phyloP scores from a whole-genome alignment of 2,113 vertebrate species.

The Syngnathoides biaculeatus region DNA sequence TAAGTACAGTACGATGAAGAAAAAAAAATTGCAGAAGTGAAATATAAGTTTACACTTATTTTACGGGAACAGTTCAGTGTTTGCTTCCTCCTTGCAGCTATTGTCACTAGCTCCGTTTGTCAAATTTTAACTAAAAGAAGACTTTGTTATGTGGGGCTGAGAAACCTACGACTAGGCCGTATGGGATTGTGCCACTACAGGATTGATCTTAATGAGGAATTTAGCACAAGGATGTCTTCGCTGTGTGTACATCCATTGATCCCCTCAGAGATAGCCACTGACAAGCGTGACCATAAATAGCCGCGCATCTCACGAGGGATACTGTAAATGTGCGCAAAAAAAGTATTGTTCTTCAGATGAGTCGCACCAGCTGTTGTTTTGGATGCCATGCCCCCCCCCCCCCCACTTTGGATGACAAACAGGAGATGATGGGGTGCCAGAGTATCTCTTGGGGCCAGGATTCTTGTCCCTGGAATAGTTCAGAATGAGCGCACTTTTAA shows the following conservation, averaged over 20 bases:
- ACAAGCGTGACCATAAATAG: slow-evolving; percentile 60
- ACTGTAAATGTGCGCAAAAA: slow-evolving; percentile 56
- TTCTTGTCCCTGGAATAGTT: slow-evolving; percentile 77
- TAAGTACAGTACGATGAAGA: not conserved
- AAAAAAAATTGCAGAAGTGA: not conserved
- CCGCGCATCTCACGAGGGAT: slow-evolving; percentile 31
- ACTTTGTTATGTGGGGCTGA: not conserved
- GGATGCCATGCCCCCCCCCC: slow-evolving; percentile 36
- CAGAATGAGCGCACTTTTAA: slow-evolving; percentile 76
- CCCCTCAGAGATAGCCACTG: slow-evolving; percentile 46
- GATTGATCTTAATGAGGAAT: not conserved
- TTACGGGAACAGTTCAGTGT: not conserved
- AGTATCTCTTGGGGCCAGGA: slow-evolving; percentile 60
- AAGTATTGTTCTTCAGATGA: slow-evolving; percentile 69
- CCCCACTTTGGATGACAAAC: slow-evolving; percentile 34
- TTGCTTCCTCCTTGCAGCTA: not conserved
- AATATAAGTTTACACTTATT: not conserved
- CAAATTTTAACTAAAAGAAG: not conserved
- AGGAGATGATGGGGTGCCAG: slow-evolving; percentile 52
- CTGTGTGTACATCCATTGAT: slow-evolving; percentile 32
- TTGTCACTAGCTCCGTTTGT: not conserved
- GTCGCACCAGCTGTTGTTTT: slow-evolving; percentile 66
- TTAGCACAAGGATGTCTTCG: not conserved
- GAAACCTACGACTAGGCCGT: not conserved
- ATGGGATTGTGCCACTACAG: not conserved